These are phyloP conservation scores for Diachrysia chrysitis DNA, from an alignment of 2,888 invertebrate species.

Conservation along the genomic window DNA sequence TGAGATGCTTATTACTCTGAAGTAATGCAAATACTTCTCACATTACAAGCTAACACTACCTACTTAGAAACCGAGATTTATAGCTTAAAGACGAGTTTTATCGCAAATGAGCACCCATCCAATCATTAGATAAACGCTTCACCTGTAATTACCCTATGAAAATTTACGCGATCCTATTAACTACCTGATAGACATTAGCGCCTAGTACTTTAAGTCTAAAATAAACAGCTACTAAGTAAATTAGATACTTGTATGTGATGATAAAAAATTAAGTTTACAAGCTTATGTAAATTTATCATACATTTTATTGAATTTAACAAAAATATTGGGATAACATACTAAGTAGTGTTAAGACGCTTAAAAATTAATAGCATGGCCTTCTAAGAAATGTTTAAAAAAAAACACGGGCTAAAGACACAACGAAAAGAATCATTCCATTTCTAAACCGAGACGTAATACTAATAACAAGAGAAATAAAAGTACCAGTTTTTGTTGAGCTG, in stretches of 20 bases:
- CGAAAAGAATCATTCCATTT: conserved; percentile 67
- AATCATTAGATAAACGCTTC: conserved; percentile 49
- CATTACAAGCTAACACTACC: conserved; percentile 25
- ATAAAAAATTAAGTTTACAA: conserved; percentile 23
- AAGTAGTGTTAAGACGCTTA: conserved; percentile 22
- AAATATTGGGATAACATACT: conserved; percentile 21
- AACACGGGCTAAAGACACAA: conserved; percentile 52
- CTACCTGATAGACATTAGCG: conserved; percentile 8
- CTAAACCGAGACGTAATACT: conserved; percentile 67
- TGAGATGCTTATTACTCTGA: background rate
- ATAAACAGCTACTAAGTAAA: conserved; percentile 29
- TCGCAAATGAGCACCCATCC: conserved; percentile 53
- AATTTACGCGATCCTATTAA: conserved; percentile 47
- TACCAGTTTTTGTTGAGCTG: conserved; percentile 66
- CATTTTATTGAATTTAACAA: conserved; percentile 26
- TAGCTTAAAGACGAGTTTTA: conserved; percentile 31
- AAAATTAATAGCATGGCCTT: conserved; percentile 13
- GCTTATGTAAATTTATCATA: conserved; percentile 25
- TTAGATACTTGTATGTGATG: conserved; percentile 7
- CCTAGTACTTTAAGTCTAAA: conserved; percentile 23
- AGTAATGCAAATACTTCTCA: conserved; percentile 16
- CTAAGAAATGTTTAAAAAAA: conserved; percentile 39
- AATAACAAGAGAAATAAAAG: conserved; percentile 72
- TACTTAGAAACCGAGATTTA: conserved; percentile 36
- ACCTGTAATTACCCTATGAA: conserved; percentile 43